Conservation (phyloP, 1,140 invertebrate genomes). For the Anagrus nilaparvatae region DNA sequence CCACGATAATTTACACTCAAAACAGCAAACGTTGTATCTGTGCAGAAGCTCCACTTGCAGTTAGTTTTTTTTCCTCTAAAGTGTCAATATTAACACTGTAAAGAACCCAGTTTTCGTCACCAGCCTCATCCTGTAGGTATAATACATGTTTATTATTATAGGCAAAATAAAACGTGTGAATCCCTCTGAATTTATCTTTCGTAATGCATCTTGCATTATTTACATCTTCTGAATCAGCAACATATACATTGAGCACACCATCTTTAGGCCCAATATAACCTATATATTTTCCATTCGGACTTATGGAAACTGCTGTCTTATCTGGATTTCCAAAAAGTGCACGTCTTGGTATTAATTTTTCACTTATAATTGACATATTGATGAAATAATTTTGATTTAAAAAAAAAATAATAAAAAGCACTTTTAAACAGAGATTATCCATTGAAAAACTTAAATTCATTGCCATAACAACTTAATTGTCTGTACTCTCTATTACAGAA, state of each 20-base stretch:
- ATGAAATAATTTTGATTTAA: too few species aligned
- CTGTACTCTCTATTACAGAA: too few species aligned
- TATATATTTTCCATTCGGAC: neutral
- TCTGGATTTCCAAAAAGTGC: neutral
- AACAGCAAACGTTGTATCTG: neutral
- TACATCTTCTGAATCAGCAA: neutral
- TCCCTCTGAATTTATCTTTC: neutral
- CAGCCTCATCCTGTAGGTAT: neutral
- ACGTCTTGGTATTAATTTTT: neutral
- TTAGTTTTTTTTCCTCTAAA: neutral
- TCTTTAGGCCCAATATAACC: neutral
- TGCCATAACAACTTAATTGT: too few species aligned
- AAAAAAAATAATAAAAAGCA: too few species aligned
- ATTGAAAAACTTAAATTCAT: too few species aligned
- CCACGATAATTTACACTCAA: neutral
- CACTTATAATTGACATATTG: too few species aligned
- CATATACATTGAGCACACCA: neutral
- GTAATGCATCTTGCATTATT: neutral
- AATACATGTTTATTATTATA: neutral
- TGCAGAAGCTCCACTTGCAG: neutral
- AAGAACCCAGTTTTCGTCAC: neutral
- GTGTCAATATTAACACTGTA: neutral
- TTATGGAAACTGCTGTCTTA: neutral
- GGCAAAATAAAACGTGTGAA: neutral
- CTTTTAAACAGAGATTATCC: too few species aligned